Base-by-base conservation (phyloP, 2,888 invertebrate genomes). In the Tillus elongatus region DNA sequence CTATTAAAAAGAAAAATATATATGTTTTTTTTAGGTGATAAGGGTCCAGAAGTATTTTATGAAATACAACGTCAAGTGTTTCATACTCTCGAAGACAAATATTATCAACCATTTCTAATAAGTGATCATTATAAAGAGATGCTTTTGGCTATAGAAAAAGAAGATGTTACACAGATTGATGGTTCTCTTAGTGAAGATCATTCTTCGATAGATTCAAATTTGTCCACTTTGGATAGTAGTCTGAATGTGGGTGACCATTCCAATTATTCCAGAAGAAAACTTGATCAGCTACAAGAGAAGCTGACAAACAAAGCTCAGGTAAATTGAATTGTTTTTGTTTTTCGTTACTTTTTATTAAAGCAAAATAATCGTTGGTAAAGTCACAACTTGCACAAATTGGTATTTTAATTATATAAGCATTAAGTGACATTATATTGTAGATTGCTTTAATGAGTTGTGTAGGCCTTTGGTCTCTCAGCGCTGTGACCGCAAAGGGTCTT, bases 91-190 rank as follows among this genome's bases (percentile, higher is more conserved):
- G 86, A 90, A 59, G 84, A 88, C 47, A 85, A 89, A 61, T 86
- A 89, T 63, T 92, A 90, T 63, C 82, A 87, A 35, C 81, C 89
- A 2, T 92, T 92, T 62, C 71, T 92, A 36, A 75, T 89, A 40
- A 90, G 89, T 56, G 85, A 88, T 45, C 79, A 85, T 52, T 91
- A 90, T 59, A 81, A 79, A 46, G 77, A 79, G 39, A 73, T 84
- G 67, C 64, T 81, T 14, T 72, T 73, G 29, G 79, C 80, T 35
- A 69, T 82, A 28, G 74, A 79, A 33, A 75, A 71, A 13, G 76
- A 79, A 49, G 57, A 57, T 31, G 43, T 50, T 15, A 50, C 47
- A 0, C 60, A 58, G 35, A 37, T 72, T 34, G 64, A 71, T 43
- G 64, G 58, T 33, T 60, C 59, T 8, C 69, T 71, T 40, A 69